Conservation (phyloP, 2,797 vertebrate genomes). For the Aratinga solstitialis region DNA sequence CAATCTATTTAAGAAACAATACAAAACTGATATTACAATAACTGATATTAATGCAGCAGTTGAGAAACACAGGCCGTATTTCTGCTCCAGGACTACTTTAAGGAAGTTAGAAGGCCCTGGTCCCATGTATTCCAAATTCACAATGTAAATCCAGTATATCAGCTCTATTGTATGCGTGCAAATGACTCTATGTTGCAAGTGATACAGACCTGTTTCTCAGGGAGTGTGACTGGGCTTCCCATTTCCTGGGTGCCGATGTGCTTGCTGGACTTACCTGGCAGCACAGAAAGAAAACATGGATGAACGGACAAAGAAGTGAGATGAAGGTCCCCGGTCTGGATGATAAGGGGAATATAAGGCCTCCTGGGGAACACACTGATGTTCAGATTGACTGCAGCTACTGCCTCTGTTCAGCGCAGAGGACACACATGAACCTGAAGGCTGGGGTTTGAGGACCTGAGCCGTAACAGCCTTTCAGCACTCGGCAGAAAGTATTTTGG, state of each 20-base stretch:
- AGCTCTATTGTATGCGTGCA: no score
- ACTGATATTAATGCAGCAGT: not conserved
- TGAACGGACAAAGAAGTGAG: not conserved
- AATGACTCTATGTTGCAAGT: not conserved
- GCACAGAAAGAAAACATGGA: not conserved
- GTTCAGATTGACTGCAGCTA: not conserved
- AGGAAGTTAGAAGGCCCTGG: not conserved
- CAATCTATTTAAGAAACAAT: not conserved
- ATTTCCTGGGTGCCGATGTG: not conserved
- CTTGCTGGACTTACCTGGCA: not conserved
- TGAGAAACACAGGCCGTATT: not conserved
- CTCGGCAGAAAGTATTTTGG: not conserved
- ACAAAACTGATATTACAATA: not conserved
- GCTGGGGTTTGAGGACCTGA: not conserved
- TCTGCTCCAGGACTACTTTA: not conserved
- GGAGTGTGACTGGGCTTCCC: not conserved
- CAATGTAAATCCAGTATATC: not conserved
- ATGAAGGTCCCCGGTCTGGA: not conserved
- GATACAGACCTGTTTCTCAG: not conserved
- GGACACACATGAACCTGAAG: not conserved
- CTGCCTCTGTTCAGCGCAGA: not conserved
- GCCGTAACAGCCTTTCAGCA: not conserved
- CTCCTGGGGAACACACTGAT: fast-evolving
- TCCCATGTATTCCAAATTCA: not conserved
- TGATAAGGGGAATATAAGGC: not conserved